A percentile compares a stretch with the other conserved stretches of the same genome.
Conservation (phyloP, 92 coral and sea anemone species). For the Paramuricea clavata region DNA sequence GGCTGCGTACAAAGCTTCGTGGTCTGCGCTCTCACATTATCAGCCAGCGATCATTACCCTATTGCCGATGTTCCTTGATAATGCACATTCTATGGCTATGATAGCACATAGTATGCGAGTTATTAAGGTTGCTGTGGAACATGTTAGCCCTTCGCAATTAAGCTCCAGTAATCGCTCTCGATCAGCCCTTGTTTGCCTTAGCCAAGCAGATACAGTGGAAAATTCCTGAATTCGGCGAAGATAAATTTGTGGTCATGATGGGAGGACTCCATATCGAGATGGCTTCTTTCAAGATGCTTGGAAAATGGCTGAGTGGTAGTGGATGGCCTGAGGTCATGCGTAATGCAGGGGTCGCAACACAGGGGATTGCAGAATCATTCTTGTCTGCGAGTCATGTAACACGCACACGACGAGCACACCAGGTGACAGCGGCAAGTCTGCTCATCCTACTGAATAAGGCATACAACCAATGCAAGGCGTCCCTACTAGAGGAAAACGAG, state of each 20-base stretch:
- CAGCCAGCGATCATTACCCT: constrained; percentile 54
- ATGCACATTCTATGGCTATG: constrained; percentile 59
- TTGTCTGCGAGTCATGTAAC: constrained; percentile 54
- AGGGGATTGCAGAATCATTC: constrained; percentile 56
- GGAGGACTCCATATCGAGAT: constrained; percentile 63
- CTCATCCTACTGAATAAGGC: constrained; percentile 35
- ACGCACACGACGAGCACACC: constrained; percentile 66
- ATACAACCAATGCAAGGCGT: constrained; percentile 37
- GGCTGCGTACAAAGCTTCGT: constrained; percentile 51
- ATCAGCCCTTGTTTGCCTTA: constrained; percentile 57
- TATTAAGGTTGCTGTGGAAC: constrained; percentile 46
- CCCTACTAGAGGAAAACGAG: constrained; percentile 21
- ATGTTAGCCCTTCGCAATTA: constrained; percentile 42
- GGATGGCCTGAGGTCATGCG: constrained; percentile 63
- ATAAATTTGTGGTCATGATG: constrained; percentile 44
- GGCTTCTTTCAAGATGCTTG: constrained; percentile 47
- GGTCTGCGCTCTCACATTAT: constrained; percentile 9
- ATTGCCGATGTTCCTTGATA: constrained; percentile 53
- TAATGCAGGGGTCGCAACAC: constrained; percentile 61
- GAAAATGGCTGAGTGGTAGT: constrained; percentile 57
- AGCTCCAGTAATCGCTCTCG: constrained; percentile 44
- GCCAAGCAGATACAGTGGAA: constrained; percentile 56
- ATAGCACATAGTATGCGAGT: constrained; percentile 34
- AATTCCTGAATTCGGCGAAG: constrained; percentile 52
- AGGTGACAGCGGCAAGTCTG: constrained; percentile 56